phyloP scores from a whole-genome alignment of 2,888 invertebrate genomes.

The Hydraecia micacea region DNA sequence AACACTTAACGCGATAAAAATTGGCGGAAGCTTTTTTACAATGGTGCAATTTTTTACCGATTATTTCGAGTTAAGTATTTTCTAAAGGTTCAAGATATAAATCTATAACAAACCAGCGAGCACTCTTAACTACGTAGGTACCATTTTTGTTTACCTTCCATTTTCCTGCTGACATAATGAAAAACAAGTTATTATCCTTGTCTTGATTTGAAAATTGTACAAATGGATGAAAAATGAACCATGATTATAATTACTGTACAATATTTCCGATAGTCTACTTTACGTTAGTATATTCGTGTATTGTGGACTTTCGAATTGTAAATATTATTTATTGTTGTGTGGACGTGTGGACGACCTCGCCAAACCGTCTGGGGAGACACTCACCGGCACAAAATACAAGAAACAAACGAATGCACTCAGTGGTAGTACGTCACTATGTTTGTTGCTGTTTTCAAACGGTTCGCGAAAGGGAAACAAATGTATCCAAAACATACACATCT shows the following conservation, averaged over 20 bases:
- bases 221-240: slow-evolving; percentile 25
- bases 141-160: slow-evolving; percentile 24
- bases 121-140: not conserved
- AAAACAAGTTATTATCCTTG: slow-evolving; percentile 33
- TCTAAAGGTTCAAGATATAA: slow-evolving; percentile 42
- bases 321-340: slow-evolving; percentile 17
- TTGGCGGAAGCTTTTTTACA: slow-evolving; percentile 45
- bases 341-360: slow-evolving; percentile 3
- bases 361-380: slow-evolving; percentile 34
- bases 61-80: slow-evolving; percentile 37
- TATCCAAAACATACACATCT: slow-evolving; percentile 52
- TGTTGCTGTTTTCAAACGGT: slow-evolving; percentile 56
- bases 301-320: slow-evolving; percentile 7
- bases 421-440: slow-evolving; percentile 49
- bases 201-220: slow-evolving; percentile 13
- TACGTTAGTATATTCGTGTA: not conserved
- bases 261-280: not conserved
- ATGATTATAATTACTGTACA: slow-evolving; percentile 14
- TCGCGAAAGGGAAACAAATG: slow-evolving; percentile 55
- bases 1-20: slow-evolving; percentile 40
- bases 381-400: slow-evolving; percentile 22
- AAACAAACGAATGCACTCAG: slow-evolving; percentile 30
- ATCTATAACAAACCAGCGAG: slow-evolving; percentile 37
- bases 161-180: slow-evolving; percentile 28
- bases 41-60: slow-evolving; percentile 35